phyloP scores from a whole-genome alignment of 2,797 vertebrate species.

The Mycteria americana region DNA sequence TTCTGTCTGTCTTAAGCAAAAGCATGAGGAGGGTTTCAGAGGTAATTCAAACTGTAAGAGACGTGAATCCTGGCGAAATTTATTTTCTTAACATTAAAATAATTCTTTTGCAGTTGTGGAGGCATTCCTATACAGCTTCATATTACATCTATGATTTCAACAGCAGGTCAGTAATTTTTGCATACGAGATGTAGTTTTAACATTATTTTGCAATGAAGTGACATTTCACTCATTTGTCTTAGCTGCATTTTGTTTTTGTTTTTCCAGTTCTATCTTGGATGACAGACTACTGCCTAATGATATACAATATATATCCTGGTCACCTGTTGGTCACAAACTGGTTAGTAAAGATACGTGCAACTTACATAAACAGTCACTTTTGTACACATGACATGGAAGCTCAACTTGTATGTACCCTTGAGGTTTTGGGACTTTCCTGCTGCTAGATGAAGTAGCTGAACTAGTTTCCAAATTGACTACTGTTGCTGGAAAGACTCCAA shows the following conservation, averaged over 20 bases:
- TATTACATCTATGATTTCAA: conserved; percentile 75
- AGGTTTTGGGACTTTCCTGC: neutral
- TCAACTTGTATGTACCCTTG: neutral
- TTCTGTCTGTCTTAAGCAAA: neutral
- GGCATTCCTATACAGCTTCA: conserved; percentile 79
- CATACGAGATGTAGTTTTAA: neutral
- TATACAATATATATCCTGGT: conserved; percentile 78
- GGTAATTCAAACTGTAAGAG: neutral
- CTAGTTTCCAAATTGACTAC: neutral
- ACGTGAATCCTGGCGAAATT: neutral
- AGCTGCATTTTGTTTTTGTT: conserved; percentile 25
- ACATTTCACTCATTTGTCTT: neutral
- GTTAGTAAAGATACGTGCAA: conserved; percentile 66
- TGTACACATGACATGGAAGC: neutral
- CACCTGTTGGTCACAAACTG: conserved; percentile 79
- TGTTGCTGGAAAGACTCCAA: neutral
- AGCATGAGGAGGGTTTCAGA: neutral
- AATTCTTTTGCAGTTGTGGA: conserved; percentile 77
- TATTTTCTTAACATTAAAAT: neutral
- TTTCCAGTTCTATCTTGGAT: conserved; percentile 56
- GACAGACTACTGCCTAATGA: conserved; percentile 56
- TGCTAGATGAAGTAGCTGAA: neutral
- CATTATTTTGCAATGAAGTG: neutral
- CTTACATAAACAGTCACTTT: neutral
- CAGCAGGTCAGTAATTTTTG: conserved; percentile 70